phyloP scores from a whole-genome alignment of 2,113 vertebrate species.

The Mesembrinibis cayennensis region DNA sequence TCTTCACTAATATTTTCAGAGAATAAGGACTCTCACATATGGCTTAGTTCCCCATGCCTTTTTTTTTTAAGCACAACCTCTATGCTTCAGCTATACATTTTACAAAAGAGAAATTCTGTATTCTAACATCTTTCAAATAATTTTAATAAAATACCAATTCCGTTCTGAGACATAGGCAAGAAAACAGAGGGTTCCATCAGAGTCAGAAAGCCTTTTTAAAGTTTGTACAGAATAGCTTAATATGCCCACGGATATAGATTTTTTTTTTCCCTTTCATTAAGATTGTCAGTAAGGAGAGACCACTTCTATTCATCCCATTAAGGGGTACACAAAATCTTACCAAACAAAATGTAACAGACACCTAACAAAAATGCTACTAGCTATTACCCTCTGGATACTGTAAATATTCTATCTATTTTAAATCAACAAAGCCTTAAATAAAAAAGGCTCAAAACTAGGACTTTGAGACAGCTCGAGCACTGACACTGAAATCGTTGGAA shows the following conservation, averaged over 20 bases:
- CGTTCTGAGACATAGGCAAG: background rate
- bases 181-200: background rate
- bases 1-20: background rate
- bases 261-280: background rate
- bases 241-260: accelerated
- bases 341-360: background rate
- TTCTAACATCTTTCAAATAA: background rate
- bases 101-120: background rate
- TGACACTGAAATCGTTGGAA: background rate
- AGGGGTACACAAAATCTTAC: background rate
- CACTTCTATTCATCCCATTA: background rate
- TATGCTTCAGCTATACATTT: background rate
- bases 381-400: background rate
- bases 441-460: background rate
- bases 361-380: background rate
- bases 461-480: background rate
- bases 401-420: background rate
- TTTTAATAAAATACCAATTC: background rate
- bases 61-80: background rate
- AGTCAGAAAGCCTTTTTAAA: background rate
- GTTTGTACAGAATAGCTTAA: background rate
- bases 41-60: background rate
- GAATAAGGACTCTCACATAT: background rate
- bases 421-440: background rate
- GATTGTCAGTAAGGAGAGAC: background rate